Evolutionary conservation across 2,113 vertebrate genomes (phyloP).

Genomic region (Charadrius vociferus): DNA sequence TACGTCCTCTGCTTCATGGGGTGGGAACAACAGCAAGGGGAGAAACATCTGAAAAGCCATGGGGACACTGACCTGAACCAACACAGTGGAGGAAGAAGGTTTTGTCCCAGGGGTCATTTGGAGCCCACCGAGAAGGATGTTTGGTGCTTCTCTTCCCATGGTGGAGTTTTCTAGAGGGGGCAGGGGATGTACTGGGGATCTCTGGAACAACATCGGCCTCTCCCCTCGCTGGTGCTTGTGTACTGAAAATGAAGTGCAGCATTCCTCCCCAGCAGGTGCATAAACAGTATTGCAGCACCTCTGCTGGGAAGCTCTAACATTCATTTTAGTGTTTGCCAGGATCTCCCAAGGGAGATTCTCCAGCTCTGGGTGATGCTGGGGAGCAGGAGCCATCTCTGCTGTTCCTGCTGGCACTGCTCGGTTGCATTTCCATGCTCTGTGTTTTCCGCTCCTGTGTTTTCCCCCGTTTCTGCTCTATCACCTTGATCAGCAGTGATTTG

Average conservation of each 20-base stretch:
- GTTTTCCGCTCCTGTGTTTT: neutral
- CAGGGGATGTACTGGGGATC: neutral
- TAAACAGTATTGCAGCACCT: neutral
- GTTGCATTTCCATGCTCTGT: neutral
- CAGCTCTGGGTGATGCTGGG: rapidly evolving
- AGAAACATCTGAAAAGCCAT: neutral
- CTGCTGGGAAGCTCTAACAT: neutral
- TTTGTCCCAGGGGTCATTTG: neutral
- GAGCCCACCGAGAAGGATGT: neutral
- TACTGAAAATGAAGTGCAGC: neutral
- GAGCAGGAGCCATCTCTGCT: neutral
- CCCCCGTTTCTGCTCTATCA: neutral
- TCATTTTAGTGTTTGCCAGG: neutral
- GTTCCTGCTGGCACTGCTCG: neutral
- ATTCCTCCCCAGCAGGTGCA: neutral
- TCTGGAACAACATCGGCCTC: neutral
- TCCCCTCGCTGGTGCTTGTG: neutral
- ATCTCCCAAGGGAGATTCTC: neutral
- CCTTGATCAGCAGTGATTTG: neutral
- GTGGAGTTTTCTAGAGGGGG: neutral
- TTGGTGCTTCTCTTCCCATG: neutral
- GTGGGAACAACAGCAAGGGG: neutral
- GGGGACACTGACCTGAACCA: neutral
- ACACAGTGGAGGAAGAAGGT: rapidly evolving
- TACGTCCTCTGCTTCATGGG: neutral